Evolutionary conservation across 2,113 vertebrate genomes (phyloP), one percentile per base, ranked within the genome.

Genomic region (Pachyramphus minor): DNA sequence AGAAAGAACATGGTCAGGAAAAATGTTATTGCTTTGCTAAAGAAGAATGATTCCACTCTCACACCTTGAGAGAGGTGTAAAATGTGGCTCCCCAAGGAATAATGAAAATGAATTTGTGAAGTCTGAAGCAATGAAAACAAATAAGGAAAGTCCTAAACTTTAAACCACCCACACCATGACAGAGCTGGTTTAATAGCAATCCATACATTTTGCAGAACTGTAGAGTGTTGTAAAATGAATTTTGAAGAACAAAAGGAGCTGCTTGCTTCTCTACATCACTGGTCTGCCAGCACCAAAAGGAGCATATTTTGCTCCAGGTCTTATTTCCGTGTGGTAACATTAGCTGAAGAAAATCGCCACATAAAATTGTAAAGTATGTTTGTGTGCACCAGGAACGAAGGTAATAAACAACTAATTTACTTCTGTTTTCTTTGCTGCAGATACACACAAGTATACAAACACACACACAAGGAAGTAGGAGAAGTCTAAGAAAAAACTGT

Each of bases 111-210:
- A 67, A 76, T 72, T 53, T 87, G 30, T 41, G 78, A 84, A 84
- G 56, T 89, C 82, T 73, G 52, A 94, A 64, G 68, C 49, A 66
- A 55, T 75, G 59, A 78, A 88, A 93, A 81, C 68, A 93, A 94
- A 87, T 86, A 88, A 72, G 47, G 52, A 44, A 95, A 58, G 41
- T 67, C 35, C 41, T 89, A 94, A 96, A 78, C 37, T 93, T 87
- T 58, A 74, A 50, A 47, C 31, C 31, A 47, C 16, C 12, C 30
- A 30, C 14, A 42, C 24, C 4, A 9, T 28, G 52, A 37, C 45
- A 75, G 23, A 28, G 17, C 14, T 74, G 33, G 35, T 83, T 95
- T 90, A 75, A 76, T 6, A 78, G 22, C 33, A 55, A 25, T 31
- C 18, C 66, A 28, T 69, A 91, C 13, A 90, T 79, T 81, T 25